These are phyloP conservation scores for Drosophila hydei DNA, from an alignment of 1,140 invertebrate species.

Conservation along the genomic window DNA sequence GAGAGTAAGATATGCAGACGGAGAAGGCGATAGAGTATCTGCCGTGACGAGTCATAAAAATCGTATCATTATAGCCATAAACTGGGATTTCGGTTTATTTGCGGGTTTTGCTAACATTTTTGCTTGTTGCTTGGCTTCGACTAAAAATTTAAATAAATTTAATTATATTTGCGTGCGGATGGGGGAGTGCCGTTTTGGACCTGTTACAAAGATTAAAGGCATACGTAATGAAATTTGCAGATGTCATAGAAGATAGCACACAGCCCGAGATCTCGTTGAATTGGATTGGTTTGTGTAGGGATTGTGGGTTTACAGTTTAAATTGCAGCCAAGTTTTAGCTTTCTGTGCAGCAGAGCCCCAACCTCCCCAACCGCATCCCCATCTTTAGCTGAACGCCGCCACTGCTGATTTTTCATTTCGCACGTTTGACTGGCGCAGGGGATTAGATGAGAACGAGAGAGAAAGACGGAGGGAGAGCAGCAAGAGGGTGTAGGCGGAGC, in stretches of 20 bases:
- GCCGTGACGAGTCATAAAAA: constrained; percentile 78
- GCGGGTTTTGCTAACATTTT: constrained; percentile 55
- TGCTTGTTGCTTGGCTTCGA: constrained; percentile 45
- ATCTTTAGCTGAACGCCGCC: too few species aligned
- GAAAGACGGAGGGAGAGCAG: not conserved
- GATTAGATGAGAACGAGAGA: constrained; percentile 1
- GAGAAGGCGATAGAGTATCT: constrained; percentile 49
- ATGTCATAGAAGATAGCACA: constrained; percentile 58
- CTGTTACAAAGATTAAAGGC: constrained; percentile 74
- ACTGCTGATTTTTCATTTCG: constrained; percentile 78
- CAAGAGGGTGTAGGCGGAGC: constrained; percentile 3
- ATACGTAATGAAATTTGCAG: constrained; percentile 76
- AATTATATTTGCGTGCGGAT: constrained; percentile 66
- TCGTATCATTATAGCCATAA: constrained; percentile 80
- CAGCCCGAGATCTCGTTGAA: constrained; percentile 5
- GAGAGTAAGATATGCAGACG: not conserved
- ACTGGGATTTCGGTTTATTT: constrained; percentile 78
- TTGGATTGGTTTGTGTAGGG: constrained; percentile 6
- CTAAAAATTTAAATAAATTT: constrained; percentile 79
- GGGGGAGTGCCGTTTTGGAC: not conserved
- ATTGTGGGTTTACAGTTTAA: constrained; percentile 24
- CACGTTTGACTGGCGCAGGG: constrained; percentile 46
- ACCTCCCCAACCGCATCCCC: constrained; percentile 6
- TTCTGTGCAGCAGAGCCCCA: constrained; percentile 42
- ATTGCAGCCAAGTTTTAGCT: constrained; percentile 57